Evolutionary conservation across 2,113 vertebrate species (phyloP).

Genomic region (Tursiops truncatus): DNA sequence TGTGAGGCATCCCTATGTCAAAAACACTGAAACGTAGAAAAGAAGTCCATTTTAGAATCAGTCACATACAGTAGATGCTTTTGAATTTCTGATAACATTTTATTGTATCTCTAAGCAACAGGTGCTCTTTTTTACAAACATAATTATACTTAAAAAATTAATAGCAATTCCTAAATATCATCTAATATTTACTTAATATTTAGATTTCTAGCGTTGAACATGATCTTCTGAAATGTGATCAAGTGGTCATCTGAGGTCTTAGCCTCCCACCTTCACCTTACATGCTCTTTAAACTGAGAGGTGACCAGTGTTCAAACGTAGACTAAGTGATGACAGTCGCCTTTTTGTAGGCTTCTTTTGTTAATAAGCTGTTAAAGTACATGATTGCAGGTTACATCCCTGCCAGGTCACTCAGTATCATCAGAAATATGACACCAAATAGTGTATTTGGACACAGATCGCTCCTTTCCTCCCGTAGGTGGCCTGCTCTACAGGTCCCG

Average conservation of each 20-base stretch:
- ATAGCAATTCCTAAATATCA: not conserved
- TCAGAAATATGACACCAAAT: rapidly evolving
- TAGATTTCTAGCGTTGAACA: not conserved
- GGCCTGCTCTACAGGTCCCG: not conserved
- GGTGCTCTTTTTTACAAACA: not conserved
- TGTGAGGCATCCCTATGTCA: not conserved
- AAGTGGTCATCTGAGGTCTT: not conserved
- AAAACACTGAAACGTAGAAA: not conserved
- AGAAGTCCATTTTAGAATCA: rapidly evolving
- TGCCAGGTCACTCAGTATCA: too few relatives aligned
- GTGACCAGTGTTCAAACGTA: not conserved
- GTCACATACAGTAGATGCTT: not conserved
- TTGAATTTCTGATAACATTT: not conserved
- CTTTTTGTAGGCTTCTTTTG: not conserved
- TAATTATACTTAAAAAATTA: not conserved
- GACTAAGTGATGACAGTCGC: not conserved
- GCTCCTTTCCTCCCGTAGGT: rapidly evolving
- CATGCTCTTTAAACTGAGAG: not conserved
- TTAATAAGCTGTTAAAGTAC: not conserved
- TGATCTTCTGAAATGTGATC: not conserved
- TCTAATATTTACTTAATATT: rapidly evolving
- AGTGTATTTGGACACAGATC: rapidly evolving
- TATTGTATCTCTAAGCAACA: not conserved
- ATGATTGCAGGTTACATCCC: rapidly evolving
- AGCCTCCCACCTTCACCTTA: rapidly evolving